Evolutionary conservation across 2,888 invertebrate genomes (phyloP).

Genomic region (Archips xylosteana): DNA sequence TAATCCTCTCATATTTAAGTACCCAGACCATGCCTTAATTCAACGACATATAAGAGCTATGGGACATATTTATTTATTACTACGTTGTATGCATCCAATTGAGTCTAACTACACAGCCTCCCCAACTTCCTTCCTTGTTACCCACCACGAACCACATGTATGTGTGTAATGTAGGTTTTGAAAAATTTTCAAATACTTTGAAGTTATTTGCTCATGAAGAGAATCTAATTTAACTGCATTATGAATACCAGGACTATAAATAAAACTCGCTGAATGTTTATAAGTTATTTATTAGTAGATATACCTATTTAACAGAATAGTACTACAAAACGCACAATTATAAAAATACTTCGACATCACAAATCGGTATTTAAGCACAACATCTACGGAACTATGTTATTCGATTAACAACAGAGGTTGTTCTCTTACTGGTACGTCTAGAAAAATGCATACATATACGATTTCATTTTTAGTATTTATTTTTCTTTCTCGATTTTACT

Average conservation of each 20-base stretch:
- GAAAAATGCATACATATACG: constrained; percentile 39
- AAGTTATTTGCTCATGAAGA: too few species aligned
- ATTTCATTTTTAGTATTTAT: not conserved
- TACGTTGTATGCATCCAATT: too few species aligned
- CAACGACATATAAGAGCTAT: too few species aligned
- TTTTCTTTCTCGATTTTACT: not conserved
- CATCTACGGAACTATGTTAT: constrained; percentile 32
- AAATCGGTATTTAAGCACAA: constrained; percentile 33
- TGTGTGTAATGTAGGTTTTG: too few species aligned
- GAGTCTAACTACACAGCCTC: too few species aligned
- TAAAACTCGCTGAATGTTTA: constrained; percentile 11
- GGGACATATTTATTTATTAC: too few species aligned
- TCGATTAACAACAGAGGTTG: constrained; percentile 26
- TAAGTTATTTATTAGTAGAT: constrained; percentile 32
- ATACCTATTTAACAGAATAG: constrained; percentile 31
- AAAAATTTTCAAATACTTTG: too few species aligned
- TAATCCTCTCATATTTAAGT: too few species aligned
- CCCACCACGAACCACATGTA: too few species aligned
- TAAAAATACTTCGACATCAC: constrained; percentile 36
- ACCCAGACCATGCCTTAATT: too few species aligned
- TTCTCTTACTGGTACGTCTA: constrained; percentile 38
- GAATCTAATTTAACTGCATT: too few species aligned
- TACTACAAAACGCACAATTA: constrained; percentile 38
- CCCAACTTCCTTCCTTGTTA: too few species aligned
- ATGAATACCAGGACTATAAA: not conserved